Base-by-base conservation (phyloP, 1,140 invertebrate genomes). In the Bathynomus jamesi region DNA sequence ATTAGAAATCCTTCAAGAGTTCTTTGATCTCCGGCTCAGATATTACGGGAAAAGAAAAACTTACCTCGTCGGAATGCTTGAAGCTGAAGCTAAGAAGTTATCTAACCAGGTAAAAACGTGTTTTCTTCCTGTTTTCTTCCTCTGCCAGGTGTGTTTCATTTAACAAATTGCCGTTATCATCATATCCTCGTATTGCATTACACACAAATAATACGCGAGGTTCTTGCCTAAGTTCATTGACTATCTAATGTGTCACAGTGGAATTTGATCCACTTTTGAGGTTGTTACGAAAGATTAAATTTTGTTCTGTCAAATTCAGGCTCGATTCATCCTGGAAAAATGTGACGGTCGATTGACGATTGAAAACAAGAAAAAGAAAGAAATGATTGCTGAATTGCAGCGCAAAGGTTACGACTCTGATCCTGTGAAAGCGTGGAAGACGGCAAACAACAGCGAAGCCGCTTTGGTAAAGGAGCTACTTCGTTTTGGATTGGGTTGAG, bases 331-430 rank as follows among this genome's bases (percentile, higher is more conserved):
- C 76, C 78, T 95, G 21, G 96, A 99, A 81, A 99, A 99, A 80
- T 99, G 96, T 80, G 92, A 96, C 76, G 91, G 91, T n/a, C 89
- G 87, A 62, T 82, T 99, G 10, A 86, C 89, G 3, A 89, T 99
- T 74, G 95, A 96, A 85, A 99, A 93, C 80, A 99, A 99, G 82
- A 96, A 96, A 82, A 89, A 92, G 67, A 95, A 95, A 80, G 88
- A 86, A 7, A 84, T 83, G 21, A 91, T 99, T 68, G 89, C 92
- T 40, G 93, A 96, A 82, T 84, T 99, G 31, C 85, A 93, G 5
- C 88, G 89, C 79, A 84, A 88, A 82, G 92, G 93, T 11, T 99
- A 96, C 81, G 91, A 92, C 69, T 89, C 95, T 3, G 98, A 99
- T 86, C 98, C 98, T 0, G 90, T 99, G 0, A 87, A 91, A 63